These are phyloP conservation scores for Cyphomyrmex costatus DNA, from an alignment of 1,140 invertebrate genomes.

Conservation along the genomic window DNA sequence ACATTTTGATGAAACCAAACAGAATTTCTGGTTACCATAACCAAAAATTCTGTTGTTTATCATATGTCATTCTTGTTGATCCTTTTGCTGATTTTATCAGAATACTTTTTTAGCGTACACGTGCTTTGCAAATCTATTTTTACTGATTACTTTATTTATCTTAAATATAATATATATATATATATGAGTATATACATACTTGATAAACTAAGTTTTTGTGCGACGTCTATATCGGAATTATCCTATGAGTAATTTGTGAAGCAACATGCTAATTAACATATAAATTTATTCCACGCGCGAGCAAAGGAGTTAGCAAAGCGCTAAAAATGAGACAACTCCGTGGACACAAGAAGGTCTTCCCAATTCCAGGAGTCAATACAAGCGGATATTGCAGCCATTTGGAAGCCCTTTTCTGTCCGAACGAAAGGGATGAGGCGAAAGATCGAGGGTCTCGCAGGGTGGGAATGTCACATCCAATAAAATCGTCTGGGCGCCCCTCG, in stretches of 20 bases:
- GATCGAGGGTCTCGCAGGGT: constrained; percentile 69
- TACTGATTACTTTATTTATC: no score
- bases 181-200: no score
- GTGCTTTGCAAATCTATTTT: not conserved
- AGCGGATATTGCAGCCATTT: constrained; percentile 83
- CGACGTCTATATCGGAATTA: no score
- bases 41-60: no score
- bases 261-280: constrained; percentile 66
- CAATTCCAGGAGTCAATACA: constrained; percentile 84
- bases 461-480: constrained; percentile 82
- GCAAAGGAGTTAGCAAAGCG: not conserved
- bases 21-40: no score
- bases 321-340: constrained; percentile 67
- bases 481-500: constrained; percentile 75
- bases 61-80: no score
- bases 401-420: constrained; percentile 77
- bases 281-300: constrained; percentile 52
- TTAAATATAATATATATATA: no score
- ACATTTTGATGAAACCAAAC: no score
- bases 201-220: no score
- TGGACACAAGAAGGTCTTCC: constrained; percentile 78
- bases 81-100: no score
- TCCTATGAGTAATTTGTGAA: not conserved
- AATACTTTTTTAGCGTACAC: no score
- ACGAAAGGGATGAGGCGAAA: constrained; percentile 64